Percentiles rank a stretch among this genome's conserved stretches.
Conservation (phyloP, 2,888 invertebrate genomes). For the Apodemia duryi region DNA sequence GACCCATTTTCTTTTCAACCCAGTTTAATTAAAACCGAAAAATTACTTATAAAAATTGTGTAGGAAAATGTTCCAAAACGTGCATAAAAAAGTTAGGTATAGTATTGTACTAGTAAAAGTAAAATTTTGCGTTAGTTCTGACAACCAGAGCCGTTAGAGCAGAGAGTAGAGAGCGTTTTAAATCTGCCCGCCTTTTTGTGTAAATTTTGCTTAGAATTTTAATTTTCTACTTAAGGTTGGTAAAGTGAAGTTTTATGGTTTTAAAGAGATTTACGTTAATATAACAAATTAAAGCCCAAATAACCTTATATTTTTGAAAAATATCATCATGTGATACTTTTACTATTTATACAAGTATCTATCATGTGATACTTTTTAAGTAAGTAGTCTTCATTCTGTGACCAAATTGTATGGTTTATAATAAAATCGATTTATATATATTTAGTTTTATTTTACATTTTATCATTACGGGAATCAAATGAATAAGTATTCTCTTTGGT, state of each 20-base stretch:
- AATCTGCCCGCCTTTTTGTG: background rate
- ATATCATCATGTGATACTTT: background rate
- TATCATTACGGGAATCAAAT: background rate
- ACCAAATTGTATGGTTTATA: too few species aligned
- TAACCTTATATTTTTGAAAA: too few species aligned
- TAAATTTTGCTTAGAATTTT: background rate
- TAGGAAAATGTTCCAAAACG: background rate
- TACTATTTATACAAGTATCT: background rate
- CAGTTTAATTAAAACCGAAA: background rate
- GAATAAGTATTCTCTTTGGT: conserved; percentile 34
- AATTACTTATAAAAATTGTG: background rate
- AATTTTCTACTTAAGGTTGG: background rate
- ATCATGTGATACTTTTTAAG: too few species aligned
- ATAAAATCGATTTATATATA: too few species aligned
- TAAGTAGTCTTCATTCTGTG: too few species aligned
- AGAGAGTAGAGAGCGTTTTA: background rate
- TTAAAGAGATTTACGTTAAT: too few species aligned
- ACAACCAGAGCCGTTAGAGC: conserved; percentile 1
- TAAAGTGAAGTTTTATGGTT: too few species aligned
- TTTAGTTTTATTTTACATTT: background rate
- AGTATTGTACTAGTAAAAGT: background rate
- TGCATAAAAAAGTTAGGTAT: background rate
- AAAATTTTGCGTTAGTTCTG: conserved; percentile 12
- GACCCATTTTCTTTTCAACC: conserved; percentile 24
- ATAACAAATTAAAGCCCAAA: too few species aligned